Conservation (phyloP, 2,888 invertebrate species). For the Eristalinus aeneus region DNA sequence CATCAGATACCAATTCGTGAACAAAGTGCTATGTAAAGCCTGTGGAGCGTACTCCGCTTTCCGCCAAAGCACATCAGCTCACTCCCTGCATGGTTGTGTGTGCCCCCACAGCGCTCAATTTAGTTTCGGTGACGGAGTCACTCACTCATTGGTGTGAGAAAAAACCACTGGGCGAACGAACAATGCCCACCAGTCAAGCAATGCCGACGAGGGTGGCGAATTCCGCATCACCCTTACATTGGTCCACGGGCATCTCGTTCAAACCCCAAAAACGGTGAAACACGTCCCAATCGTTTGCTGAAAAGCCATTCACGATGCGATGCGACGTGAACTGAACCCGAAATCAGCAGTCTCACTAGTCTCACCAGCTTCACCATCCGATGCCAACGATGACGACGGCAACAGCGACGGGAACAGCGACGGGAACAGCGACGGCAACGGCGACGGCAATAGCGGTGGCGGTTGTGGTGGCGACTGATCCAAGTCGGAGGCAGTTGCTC, state of each 20-base stretch:
- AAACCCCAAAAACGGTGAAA: constrained; percentile 23
- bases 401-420: not conserved
- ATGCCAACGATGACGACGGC: constrained; percentile 3
- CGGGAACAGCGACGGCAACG: constrained; percentile 3
- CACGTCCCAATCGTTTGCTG: constrained; percentile 69
- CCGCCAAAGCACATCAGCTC: constrained; percentile 12
- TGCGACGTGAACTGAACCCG: constrained; percentile 65
- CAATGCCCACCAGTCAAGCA: not conserved
- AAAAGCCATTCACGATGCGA: constrained; percentile 65
- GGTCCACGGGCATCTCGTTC: constrained; percentile 3
- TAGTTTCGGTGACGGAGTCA: constrained; percentile 60
- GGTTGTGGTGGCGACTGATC: constrained; percentile 34
- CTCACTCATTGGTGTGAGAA: constrained; percentile 58
- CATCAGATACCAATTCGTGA: constrained; percentile 39
- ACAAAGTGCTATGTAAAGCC: constrained; percentile 22
- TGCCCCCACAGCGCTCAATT: constrained; percentile 39
- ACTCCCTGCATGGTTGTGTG: not conserved
- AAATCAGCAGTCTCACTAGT: constrained; percentile 47
- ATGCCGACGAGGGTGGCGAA: not conserved
- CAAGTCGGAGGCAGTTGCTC: constrained; percentile 45
- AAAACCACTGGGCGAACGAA: constrained; percentile 24
- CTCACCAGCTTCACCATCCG: constrained; percentile 5
- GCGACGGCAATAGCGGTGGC: not conserved
- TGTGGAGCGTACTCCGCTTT: not conserved
- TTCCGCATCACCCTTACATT: constrained; percentile 24